These are phyloP conservation scores for Amaurobius ferox DNA, from an alignment of 2,888 invertebrate genomes.

Conservation along the genomic window DNA sequence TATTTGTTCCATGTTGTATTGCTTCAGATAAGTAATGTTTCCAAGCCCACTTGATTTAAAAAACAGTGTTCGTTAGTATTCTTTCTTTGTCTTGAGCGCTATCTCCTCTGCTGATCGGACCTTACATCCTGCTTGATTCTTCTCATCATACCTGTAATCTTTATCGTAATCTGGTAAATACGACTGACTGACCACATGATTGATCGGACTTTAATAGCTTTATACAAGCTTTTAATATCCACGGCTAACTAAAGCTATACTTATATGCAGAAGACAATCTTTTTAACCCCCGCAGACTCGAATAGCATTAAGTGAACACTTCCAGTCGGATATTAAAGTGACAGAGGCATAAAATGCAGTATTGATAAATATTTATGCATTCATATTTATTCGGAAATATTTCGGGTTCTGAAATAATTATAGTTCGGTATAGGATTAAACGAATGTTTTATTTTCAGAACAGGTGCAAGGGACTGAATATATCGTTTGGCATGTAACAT, in stretches of 20 bases:
- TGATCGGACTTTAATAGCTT: constrained; percentile 63
- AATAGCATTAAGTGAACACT: too few relatives aligned
- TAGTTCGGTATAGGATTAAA: too few relatives aligned
- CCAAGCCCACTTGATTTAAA: background rate
- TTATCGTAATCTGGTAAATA: constrained; percentile 37
- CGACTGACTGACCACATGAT: constrained; percentile 60
- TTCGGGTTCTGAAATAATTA: too few relatives aligned
- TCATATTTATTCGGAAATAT: too few relatives aligned
- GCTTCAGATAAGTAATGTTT: background rate
- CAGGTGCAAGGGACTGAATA: too few relatives aligned
- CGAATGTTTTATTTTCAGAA: too few relatives aligned
- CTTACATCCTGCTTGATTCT: constrained; percentile 62
- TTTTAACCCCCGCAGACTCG: background rate
- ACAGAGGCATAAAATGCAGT: too few relatives aligned
- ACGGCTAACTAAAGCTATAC: background rate
- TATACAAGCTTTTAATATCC: constrained; percentile 30
- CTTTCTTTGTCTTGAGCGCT: constrained; percentile 7
- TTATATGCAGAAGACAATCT: constrained; percentile 6
- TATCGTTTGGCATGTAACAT: too few relatives aligned
- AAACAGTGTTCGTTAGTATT: constrained; percentile 10
- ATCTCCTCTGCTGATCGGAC: constrained; percentile 37
- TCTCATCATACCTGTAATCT: constrained; percentile 20
- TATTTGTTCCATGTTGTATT: too few relatives aligned
- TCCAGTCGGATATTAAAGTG: too few relatives aligned
- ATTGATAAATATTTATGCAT: too few relatives aligned